Percentiles rank a stretch among this genome's conserved stretches.
Conservation (phyloP, 2,888 invertebrate species). For the Dolichomitus sp. region DNA sequence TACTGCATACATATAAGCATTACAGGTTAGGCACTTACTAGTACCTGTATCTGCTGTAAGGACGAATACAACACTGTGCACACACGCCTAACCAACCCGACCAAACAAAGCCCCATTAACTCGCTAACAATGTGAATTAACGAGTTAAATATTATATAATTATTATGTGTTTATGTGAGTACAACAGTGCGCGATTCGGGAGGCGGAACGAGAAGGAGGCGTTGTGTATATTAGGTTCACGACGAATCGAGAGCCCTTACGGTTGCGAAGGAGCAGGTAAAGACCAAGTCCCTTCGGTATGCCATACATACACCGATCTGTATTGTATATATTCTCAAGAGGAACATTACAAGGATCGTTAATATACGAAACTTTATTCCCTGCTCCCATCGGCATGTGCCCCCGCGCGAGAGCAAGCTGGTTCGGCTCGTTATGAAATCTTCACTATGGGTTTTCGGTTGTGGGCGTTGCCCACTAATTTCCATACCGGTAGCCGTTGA, state of each 20-base stretch:
- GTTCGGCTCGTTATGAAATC: constrained; percentile 55
- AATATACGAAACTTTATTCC: constrained; percentile 67
- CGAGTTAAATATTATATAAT: constrained; percentile 54
- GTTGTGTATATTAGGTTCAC: constrained; percentile 45
- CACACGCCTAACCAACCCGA: constrained; percentile 20
- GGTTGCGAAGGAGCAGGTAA: constrained; percentile 43
- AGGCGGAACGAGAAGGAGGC: constrained; percentile 49
- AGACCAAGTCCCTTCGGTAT: constrained; percentile 37
- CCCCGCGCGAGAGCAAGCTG: not conserved
- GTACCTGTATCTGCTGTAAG: constrained; percentile 3
- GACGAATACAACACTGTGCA: not conserved
- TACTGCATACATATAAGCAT: not conserved
- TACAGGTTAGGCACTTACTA: not conserved
- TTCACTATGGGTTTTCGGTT: constrained; percentile 65
- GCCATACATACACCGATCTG: constrained; percentile 12
- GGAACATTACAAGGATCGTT: constrained; percentile 65
- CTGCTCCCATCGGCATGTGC: constrained; percentile 42
- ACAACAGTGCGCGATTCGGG: constrained; percentile 14
- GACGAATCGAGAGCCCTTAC: constrained; percentile 38
- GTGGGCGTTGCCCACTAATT: constrained; percentile 67
- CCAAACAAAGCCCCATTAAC: constrained; percentile 59
- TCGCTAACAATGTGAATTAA: constrained; percentile 57
- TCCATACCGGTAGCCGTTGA: constrained; percentile 69
- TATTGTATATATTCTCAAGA: constrained; percentile 46
- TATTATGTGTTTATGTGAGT: constrained; percentile 47